These are phyloP conservation scores for Mustela lutreola DNA, from an alignment of 2,113 vertebrate genomes.

Conservation along the genomic window DNA sequence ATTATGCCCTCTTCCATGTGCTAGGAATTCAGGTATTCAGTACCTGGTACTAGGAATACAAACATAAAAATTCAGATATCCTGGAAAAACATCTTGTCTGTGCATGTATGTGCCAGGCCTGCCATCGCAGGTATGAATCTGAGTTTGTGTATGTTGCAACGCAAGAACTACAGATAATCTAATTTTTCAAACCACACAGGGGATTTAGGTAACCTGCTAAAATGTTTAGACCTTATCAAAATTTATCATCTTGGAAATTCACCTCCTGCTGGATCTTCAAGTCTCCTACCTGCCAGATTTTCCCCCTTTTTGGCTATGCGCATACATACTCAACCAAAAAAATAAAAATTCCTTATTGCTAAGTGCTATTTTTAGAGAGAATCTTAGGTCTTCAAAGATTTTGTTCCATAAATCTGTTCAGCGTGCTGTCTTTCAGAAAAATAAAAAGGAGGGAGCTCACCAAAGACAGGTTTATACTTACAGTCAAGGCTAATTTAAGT, in stretches of 20 bases:
- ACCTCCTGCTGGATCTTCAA: neutral
- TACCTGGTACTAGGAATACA: neutral
- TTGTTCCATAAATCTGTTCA: constrained; percentile 54
- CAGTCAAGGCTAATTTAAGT: constrained; percentile 35
- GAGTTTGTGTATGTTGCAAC: neutral
- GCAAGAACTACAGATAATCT: constrained; percentile 46
- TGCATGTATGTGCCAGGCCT: neutral
- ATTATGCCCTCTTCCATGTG: neutral
- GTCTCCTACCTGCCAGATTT: neutral
- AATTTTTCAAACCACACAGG: neutral
- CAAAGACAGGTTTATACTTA: constrained; percentile 18
- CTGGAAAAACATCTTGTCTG: neutral
- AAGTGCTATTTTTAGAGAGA: constrained; percentile 60
- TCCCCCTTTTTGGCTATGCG: neutral
- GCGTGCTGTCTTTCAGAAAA: constrained; percentile 30
- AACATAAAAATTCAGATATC: constrained; percentile 11
- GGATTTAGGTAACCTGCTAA: constrained; percentile 39
- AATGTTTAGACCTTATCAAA: neutral
- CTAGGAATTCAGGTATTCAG: neutral
- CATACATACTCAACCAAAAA: neutral
- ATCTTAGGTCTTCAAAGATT: constrained; percentile 52
- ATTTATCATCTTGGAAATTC: constrained; percentile 50
- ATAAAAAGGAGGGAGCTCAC: neutral
- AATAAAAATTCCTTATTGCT: constrained; percentile 35
- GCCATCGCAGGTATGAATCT: neutral